Percentiles rank a stretch among this genome's conserved stretches.
phyloP scores from a whole-genome alignment of 2,888 invertebrate genomes.

The Lepidocyrtoides sp. region DNA sequence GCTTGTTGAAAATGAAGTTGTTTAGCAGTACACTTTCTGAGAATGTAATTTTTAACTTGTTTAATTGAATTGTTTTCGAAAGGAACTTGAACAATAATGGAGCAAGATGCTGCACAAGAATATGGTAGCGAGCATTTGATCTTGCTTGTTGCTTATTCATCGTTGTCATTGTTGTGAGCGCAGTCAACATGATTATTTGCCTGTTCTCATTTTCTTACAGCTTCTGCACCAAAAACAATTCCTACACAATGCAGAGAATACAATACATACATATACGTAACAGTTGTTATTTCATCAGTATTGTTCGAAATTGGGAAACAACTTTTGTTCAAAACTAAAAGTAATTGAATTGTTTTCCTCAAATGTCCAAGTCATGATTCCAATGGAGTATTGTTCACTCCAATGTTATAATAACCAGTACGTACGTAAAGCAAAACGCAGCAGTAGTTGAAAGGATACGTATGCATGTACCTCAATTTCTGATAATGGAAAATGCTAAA shows the following conservation, averaged over 20 bases:
- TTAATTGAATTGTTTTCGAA: conserved; percentile 76
- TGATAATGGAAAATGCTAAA: conserved; percentile 40
- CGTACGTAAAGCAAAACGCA: not conserved
- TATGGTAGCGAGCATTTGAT: conserved; percentile 54
- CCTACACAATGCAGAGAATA: conserved; percentile 31
- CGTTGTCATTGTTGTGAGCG: conserved; percentile 38
- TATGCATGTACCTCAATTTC: not conserved
- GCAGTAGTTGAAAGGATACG: not conserved
- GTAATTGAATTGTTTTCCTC: conserved; percentile 77
- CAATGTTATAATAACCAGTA: too few species aligned
- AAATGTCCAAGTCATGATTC: conserved; percentile 79
- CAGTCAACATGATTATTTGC: conserved; percentile 53
- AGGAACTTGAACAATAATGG: conserved; percentile 44
- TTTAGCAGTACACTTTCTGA: conserved; percentile 29
- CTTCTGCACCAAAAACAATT: conserved; percentile 60
- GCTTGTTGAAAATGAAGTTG: conserved; percentile 52
- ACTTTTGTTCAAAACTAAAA: conserved; percentile 67
- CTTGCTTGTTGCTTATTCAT: conserved; percentile 77
- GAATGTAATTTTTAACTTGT: conserved; percentile 65
- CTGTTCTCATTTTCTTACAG: conserved; percentile 52
- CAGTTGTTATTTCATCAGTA: conserved; percentile 67
- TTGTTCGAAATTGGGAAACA: conserved; percentile 74
- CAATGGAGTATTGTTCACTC: conserved; percentile 43
- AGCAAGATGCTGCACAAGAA: conserved; percentile 37
- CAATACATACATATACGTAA: conserved; percentile 44